These are phyloP conservation scores for Pelecanus crispus DNA, from an alignment of 2,113 vertebrate species.

Conservation along the genomic window DNA sequence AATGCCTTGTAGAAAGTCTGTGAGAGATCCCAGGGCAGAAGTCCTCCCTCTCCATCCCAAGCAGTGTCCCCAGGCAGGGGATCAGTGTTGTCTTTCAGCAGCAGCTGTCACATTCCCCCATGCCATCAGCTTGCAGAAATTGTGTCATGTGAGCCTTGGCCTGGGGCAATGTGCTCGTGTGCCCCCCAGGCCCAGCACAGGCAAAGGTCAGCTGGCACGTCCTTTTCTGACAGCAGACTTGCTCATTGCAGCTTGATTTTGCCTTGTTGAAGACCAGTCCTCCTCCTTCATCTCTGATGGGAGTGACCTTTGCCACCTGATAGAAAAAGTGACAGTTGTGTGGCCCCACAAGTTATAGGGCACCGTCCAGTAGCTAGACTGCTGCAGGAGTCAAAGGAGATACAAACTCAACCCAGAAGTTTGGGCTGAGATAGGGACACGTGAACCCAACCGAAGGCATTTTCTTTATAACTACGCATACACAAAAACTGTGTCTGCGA, in stretches of 20 bases:
- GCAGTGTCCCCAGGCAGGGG: not conserved
- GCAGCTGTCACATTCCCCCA: not conserved
- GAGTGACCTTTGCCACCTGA: not conserved
- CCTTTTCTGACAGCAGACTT: not conserved
- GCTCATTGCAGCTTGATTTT: not conserved
- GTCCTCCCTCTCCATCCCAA: not conserved
- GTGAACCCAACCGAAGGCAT: not conserved
- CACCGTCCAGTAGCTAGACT: not conserved
- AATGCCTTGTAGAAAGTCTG: not conserved
- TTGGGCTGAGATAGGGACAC: not conserved
- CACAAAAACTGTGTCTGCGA: not conserved
- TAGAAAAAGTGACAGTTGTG: not conserved
- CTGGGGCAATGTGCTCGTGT: accelerated
- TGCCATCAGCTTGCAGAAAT: not conserved
- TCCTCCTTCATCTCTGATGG: not conserved
- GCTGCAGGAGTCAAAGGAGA: not conserved
- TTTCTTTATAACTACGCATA: not conserved
- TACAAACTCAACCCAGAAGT: not conserved
- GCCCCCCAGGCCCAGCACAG: not conserved
- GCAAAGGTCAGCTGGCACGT: not conserved
- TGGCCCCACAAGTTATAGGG: not conserved
- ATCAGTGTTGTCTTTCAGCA: not conserved
- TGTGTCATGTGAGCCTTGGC: not conserved
- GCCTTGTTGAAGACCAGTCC: not conserved
- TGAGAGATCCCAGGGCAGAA: not conserved